Evolutionary conservation across 1,140 invertebrate genomes (phyloP), one percentile per base, ranked within the genome.

Genomic region (Temnothorax nylanderi): DNA sequence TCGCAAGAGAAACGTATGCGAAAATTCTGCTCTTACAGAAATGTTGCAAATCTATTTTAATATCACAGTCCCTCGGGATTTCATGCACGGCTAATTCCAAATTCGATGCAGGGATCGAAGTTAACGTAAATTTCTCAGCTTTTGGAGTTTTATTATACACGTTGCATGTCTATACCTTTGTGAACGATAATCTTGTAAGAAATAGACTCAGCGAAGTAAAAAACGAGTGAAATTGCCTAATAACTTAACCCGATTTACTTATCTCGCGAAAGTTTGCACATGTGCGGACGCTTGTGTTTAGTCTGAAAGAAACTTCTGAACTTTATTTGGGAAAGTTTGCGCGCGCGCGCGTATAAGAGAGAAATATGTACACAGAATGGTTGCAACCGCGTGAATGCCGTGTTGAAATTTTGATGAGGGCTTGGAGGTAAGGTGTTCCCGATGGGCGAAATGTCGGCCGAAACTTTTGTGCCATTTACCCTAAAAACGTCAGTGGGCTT

Each of bases 371-470:
- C 32, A 26, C 18, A 11, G 11, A 21, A 78, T 65, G 44, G 44
- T 65, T 34, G 64, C 41, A n/a, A n/a, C 34, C 34, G n/a, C 34
- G 21, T 62, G 76, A 78, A 11, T 75, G n/a, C 10, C 54, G 8
- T 21, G 54, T 13, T 84, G 67, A 75, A 84, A 84, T 37, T 75
- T 84, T 84, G n/a, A 84, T 84, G 80, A 84, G 4, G n/a, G 21
- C 32, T 26, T 3, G 10, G n/a, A 60, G 54, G 54, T 51, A 56
- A 84, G 69, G 26, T 49, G 41, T 75, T 84, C 5, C n/a, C 62
- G 41, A 37, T 84, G 51, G 41, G 51, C 32, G 54, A 72, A 26
- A 74, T 84, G 54, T 60, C 26, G 54, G 41, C 18, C 80, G 44
- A 84, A 74, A 84, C 41, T 84, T 84, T 74, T 18, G 41, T 26